Evolutionary conservation across 2,888 invertebrate species (phyloP).

Genomic region (Monoplex corrugatus): DNA sequence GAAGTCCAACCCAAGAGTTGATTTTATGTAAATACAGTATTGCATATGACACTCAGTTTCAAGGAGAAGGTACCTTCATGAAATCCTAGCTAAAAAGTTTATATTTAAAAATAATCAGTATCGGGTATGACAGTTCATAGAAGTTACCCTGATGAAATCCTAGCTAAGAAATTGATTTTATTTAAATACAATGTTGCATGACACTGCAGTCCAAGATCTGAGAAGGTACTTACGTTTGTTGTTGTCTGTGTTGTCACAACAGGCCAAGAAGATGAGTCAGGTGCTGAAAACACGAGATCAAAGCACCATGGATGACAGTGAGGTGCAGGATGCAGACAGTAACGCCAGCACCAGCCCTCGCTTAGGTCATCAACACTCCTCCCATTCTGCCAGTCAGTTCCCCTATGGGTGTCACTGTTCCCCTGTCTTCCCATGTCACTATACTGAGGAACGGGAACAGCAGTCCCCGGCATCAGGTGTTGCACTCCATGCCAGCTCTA

Average conservation of each 20-base stretch:
- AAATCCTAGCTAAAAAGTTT: no score
- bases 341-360: slow-evolving; percentile 27
- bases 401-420: slow-evolving; percentile 35
- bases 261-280: slow-evolving; percentile 38
- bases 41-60: no score
- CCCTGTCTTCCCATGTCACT: slow-evolving; percentile 2
- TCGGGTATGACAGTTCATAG: no score
- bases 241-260: background rate
- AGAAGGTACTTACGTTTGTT: no score
- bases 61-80: no score
- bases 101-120: no score
- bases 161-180: no score
- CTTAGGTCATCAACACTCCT: background rate
- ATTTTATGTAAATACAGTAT: no score
- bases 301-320: background rate
- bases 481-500: slow-evolving; percentile 26
- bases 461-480: background rate
- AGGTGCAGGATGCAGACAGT: slow-evolving; percentile 20
- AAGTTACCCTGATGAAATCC: no score
- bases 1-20: no score
- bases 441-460: background rate
- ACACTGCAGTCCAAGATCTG: no score
- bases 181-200: no score
- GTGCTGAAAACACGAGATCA: slow-evolving; percentile 14
- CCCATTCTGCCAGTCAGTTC: slow-evolving; percentile 14